Evolutionary conservation across 2,797 vertebrate genomes (phyloP).

Genomic region (Vireo griseus): DNA sequence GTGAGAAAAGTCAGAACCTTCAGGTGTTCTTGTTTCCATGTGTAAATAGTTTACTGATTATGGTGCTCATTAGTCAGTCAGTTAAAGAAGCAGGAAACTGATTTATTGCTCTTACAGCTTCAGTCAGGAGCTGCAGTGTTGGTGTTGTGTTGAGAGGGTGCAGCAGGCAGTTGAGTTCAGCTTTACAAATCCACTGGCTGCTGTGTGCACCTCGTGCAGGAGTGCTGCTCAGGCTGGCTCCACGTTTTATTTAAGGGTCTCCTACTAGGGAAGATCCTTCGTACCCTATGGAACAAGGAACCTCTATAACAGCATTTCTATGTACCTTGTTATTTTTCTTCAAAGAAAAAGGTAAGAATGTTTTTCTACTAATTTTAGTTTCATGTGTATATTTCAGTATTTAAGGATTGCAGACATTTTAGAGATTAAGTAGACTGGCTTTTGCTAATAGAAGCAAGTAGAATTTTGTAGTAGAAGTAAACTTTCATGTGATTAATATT

Average conservation of each 20-base stretch:
- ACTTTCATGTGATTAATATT: neutral
- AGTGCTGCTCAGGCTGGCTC: neutral
- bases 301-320: neutral
- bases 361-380: neutral
- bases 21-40: neutral
- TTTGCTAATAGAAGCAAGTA: neutral
- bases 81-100: neutral
- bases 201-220: accelerated
- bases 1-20: neutral
- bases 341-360: neutral
- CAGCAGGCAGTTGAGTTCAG: neutral
- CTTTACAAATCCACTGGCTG: neutral
- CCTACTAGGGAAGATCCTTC: neutral
- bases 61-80: neutral
- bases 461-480: neutral
- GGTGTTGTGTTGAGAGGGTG: neutral
- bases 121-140: accelerated
- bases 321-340: neutral
- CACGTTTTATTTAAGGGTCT: neutral
- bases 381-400: neutral
- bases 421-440: neutral
- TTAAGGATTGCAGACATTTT: neutral
- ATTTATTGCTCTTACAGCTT: neutral
- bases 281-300: neutral
- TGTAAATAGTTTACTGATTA: constrained; percentile 1